These are phyloP conservation scores for Dinomys branickii DNA, from an alignment of 2,113 vertebrate genomes.

Conservation along the genomic window DNA sequence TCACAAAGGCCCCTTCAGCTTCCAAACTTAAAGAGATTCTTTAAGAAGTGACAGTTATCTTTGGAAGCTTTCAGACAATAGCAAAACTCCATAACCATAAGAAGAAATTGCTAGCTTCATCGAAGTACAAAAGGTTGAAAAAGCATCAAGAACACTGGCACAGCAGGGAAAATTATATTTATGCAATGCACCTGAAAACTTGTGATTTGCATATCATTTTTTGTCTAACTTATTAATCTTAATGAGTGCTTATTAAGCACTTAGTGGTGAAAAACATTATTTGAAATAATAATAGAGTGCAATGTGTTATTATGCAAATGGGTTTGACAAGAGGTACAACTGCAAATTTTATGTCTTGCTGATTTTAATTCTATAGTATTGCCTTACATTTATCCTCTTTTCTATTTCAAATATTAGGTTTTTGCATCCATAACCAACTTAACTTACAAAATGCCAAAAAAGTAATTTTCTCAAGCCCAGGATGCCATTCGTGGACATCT, in stretches of 20 bases:
- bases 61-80: constrained; percentile 56
- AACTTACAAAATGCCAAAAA: neutral
- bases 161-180: constrained; percentile 72
- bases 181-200: constrained; percentile 59
- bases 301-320: constrained; percentile 64
- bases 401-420: neutral
- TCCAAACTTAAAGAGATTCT: neutral
- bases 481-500: neutral
- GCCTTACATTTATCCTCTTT: neutral
- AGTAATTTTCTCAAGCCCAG: constrained; percentile 49
- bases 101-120: constrained; percentile 57
- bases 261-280: constrained; percentile 72
- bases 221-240: constrained; percentile 70
- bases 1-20: constrained; percentile 23
- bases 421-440: constrained; percentile 1
- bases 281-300: constrained; percentile 70
- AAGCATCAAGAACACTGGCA: constrained; percentile 56
- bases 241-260: constrained; percentile 76
- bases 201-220: constrained; percentile 75
- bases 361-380: constrained; percentile 9
- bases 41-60: constrained; percentile 57
- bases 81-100: neutral
- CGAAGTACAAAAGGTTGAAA: constrained; percentile 39
- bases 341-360: constrained; percentile 37
- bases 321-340: constrained; percentile 36